Base-by-base conservation (phyloP, 2,797 vertebrate species). In the Coranthus polyacanthus region DNA sequence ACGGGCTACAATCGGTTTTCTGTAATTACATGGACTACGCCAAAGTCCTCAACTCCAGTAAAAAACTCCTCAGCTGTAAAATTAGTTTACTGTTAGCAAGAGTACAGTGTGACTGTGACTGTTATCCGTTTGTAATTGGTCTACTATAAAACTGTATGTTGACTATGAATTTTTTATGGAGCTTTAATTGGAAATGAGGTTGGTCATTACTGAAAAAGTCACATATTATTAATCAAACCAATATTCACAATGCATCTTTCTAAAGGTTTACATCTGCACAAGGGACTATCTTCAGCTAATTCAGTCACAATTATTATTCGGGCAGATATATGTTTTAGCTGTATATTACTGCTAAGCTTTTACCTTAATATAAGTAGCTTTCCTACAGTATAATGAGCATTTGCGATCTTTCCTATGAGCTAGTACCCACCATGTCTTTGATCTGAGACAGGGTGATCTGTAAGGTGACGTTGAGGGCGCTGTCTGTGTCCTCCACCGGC, bases 391-490 rank as follows among this genome's bases (percentile, higher is more conserved):
- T 15, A 59, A 52, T 20, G 9, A 56, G 12, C 2, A 12, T 2
- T 22, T 36, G 32, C 13, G 32, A 50, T 12, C 5, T 20, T 36
- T 5, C 43, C 2, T 0, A 42, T 7, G 22, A 55, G 20, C 4
- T 1, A 1, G 3, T 41, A 89, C 96, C 88, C 84, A 99, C 98
- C 96, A 99, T 97, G 84, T 99, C 98, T 91, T 98, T 99, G 86
- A 99, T 98, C 89, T 99, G 98, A 57, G 96, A 98, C 50, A 99
- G 92, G 0, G 98, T 98, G 78, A 99, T 96, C 92, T 98, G 97
- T 82, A 99, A 89, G 1, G 97, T 98, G 82, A 99, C 97, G 17
- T 99, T 99, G 20, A 99, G 87, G 8, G 96, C 95, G 78, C 92
- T 91, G 84, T 99, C 97, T 4, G 97, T 99, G 79, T 99, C 97